Base-by-base conservation (phyloP, 2,888 invertebrate species). In the Selenia dentaria region DNA sequence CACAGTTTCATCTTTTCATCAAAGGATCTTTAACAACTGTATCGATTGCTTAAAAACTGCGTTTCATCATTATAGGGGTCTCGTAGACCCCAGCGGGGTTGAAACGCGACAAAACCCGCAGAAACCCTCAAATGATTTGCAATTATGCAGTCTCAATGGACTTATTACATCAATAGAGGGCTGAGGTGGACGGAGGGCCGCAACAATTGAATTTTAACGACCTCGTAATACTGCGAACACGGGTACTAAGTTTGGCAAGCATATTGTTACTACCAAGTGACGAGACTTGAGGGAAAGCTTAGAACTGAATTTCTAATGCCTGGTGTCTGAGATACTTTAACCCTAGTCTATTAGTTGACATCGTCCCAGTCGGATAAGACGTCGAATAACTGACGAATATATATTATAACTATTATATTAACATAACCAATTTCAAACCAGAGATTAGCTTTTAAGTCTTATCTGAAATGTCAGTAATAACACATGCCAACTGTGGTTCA, bases 181-280 rank as follows among this genome's bases (percentile, higher is more conserved):
- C 62, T 64, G 64, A 70, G 67, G 70, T 64, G 77, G 57, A 64
- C 69, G 81, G 83, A 83, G 67, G 77, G 79, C 74, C 69, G 74
- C 78, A 74, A 89, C 89, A 89, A 89, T 89, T 89, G 88, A 89
- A 89, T 89, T 88, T 88, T 87, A 89, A 89, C 85, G 87, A 89
- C 78, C 81, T 81, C 50, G 71, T 82, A 82, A 84, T 84, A 71
- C 65, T 59, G 29, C 38, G 36, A 78, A 76, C 44, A 84, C 74
- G 24, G 72, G 9, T 34, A 0, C 8, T 0, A n/a, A 53, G 51
- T 42, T 47, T 59, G 33, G 2, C 6, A 5, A 20, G 14, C 16
- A 16, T 3, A n/a, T n/a, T n/a, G n/a, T n/a, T n/a, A n/a, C n/a
- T n/a, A n/a, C n/a, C n/a, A n/a, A n/a, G n/a, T n/a, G n/a, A n/a